Evolutionary conservation across 2,113 vertebrate genomes (phyloP).

Genomic region (Corythoichthys haematopterus): DNA sequence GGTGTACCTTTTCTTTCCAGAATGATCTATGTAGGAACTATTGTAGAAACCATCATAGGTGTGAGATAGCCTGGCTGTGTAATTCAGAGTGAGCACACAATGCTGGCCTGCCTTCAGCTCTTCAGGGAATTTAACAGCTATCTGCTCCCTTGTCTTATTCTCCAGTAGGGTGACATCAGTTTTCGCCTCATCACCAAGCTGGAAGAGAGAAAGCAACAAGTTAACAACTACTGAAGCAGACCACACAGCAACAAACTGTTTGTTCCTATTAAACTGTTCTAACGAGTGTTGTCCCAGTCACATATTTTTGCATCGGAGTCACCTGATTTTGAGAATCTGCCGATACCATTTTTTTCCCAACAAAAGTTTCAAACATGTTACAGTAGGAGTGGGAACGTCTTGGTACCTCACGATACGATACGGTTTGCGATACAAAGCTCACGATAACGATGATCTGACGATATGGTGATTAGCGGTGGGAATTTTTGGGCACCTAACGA

Average conservation of each 20-base stretch:
- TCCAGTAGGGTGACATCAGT: conserved; percentile 72
- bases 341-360: too few species aligned
- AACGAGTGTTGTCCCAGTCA: too few species aligned
- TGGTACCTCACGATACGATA: too few species aligned
- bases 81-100: conserved; percentile 79
- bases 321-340: too few species aligned
- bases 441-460: too few species aligned
- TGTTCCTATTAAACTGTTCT: neutral
- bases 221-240: neutral
- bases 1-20: conserved; percentile 68
- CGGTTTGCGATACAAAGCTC: too few species aligned
- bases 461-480: too few species aligned
- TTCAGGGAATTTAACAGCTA: conserved; percentile 78
- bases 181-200: conserved; percentile 41
- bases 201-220: conserved; percentile 7
- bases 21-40: conserved; percentile 79
- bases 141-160: conserved; percentile 81
- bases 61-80: conserved; percentile 79
- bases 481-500: too few species aligned
- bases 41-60: conserved; percentile 88
- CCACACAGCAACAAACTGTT: neutral
- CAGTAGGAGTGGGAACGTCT: too few species aligned
- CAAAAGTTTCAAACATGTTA: too few species aligned
- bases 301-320: too few species aligned
- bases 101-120: conserved; percentile 72